Evolutionary conservation across 1,140 invertebrate species (phyloP), one percentile per base, ranked within the genome.

Genomic region (Euglossa dilemma): DNA sequence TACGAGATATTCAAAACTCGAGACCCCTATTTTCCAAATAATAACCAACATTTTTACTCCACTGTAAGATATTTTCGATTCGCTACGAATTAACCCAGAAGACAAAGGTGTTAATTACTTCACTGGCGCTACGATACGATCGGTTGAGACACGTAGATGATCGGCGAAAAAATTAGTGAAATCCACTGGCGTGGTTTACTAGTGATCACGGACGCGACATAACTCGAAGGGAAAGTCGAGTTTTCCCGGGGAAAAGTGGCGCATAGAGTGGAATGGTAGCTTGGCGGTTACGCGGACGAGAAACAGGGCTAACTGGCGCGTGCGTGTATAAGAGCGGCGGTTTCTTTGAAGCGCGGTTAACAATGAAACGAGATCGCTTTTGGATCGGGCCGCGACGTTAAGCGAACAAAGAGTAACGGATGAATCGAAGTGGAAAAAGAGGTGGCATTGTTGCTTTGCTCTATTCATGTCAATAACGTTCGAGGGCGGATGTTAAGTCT

Each of bases 391-490:
- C 45, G 73, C 63, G 52, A 66, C 72, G 54, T 52, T 28, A 23
- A 50, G 67, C 59, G 80, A 76, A 82, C 80, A 82, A 82, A 67
- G 80, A 67, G 72, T 9, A 50, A 25, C 80, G 14, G 72, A 82
- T 76, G 80, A 76, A 82, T 82, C n/a, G 61, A 76, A 82, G 25
- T 69, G 63, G 73, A 82, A 76, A 81, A 82, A 78, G 67, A 79
- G 50, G 59, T 50, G 25, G 67, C 77, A 84, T 84, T 84, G 77
- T 80, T 72, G 52, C 67, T 59, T 66, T 64, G 45, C 69, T 36
- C 57, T 50, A 66, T 84, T 84, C 57, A 57, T 66, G 82, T 50
- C 76, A 80, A 84, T 80, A 84, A 84, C 67, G 50, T 43, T 23
- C 52, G 23, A 28, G 56, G n/a, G 20, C 52, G 36, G 18, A 63